A percentile compares a stretch with the other conserved stretches of the same genome.
phyloP scores from a whole-genome alignment of 2,113 vertebrate species.

The Mungos mungo region DNA sequence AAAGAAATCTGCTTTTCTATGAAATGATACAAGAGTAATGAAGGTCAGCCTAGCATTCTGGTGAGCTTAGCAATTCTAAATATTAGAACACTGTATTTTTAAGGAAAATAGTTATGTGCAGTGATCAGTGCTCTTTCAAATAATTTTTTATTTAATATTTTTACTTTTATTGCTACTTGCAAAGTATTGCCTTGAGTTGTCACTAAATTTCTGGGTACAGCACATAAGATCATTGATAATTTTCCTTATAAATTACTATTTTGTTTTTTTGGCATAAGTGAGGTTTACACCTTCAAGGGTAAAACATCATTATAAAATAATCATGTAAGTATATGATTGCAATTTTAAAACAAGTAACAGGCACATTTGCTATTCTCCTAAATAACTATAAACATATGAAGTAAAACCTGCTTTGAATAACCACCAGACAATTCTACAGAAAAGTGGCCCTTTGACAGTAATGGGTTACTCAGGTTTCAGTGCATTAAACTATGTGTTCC shows the following conservation, averaged over 20 bases:
- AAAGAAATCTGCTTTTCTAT: neutral
- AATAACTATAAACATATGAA: slow-evolving; percentile 57
- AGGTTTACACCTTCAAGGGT: slow-evolving; percentile 38
- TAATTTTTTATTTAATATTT: neutral
- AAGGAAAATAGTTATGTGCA: neutral
- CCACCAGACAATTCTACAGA: neutral
- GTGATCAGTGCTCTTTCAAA: neutral
- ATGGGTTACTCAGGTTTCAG: slow-evolving; percentile 44
- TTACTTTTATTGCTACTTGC: neutral
- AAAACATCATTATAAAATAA: slow-evolving; percentile 54
- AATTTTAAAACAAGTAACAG: slow-evolving; percentile 55
- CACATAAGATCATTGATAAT: neutral
- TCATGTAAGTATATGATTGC: neutral
- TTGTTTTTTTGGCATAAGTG: neutral
- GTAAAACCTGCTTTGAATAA: slow-evolving; percentile 64
- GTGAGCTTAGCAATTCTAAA: neutral
- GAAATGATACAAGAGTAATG: neutral
- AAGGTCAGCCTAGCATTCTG: neutral
- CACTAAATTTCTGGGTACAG: neutral
- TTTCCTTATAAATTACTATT: slow-evolving; percentile 10
- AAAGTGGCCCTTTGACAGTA: slow-evolving; percentile 32
- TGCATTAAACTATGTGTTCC: slow-evolving; percentile 24
- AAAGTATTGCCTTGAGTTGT: neutral
- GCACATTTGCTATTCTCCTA: slow-evolving; percentile 39
- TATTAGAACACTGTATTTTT: slow-evolving; percentile 1